phyloP scores from a whole-genome alignment of 2,888 invertebrate genomes.

The Ommatoiulus sabulosus region DNA sequence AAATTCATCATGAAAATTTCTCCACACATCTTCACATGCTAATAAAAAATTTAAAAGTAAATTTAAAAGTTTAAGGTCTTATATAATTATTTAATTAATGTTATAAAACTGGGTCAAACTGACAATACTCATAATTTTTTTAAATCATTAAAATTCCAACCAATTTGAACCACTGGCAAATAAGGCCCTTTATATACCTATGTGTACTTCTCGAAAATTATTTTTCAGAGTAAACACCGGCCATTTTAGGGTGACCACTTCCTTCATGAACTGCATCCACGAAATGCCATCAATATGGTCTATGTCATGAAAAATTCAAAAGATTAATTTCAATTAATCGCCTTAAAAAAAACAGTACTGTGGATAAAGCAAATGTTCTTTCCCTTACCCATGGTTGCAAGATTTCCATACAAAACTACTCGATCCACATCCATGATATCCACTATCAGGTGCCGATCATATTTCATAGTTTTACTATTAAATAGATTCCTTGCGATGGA shows the following conservation, averaged over 20 bases:
- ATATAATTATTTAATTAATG: no score
- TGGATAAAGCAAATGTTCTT: not conserved
- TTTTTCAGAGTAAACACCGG: not conserved
- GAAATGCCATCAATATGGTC: not conserved
- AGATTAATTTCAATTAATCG: not conserved
- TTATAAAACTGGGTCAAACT: no score
- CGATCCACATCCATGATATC: not conserved
- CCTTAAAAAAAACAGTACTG: not conserved
- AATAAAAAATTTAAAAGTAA: no score
- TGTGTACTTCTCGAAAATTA: not conserved
- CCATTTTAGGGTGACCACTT: not conserved
- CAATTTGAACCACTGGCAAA: no score
- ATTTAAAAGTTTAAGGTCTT: no score
- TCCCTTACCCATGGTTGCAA: not conserved
- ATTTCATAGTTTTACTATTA: not conserved
- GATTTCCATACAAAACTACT: not conserved
- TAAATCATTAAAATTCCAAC: no score
- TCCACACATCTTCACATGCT: no score
- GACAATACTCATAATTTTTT: no score
- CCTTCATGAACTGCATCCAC: not conserved
- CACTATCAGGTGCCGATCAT: not conserved
- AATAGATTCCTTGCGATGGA: not conserved
- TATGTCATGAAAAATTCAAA: not conserved
- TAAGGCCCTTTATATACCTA: not conserved
- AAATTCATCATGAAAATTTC: no score